These are phyloP conservation scores for Carposina sasakii DNA, from an alignment of 1,140 invertebrate genomes.

Conservation along the genomic window DNA sequence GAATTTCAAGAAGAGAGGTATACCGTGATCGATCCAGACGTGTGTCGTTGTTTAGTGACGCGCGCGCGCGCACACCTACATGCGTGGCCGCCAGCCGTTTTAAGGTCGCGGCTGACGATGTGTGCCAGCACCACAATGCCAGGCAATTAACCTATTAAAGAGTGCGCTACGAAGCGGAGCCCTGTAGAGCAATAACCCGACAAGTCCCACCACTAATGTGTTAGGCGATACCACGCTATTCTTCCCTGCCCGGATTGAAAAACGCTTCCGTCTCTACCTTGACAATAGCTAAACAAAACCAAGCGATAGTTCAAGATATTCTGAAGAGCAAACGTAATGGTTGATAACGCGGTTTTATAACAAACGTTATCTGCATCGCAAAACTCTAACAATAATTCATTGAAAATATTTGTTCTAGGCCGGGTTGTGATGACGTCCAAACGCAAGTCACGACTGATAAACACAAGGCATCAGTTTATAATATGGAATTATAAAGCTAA, in stretches of 20 bases:
- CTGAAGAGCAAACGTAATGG: too few species aligned
- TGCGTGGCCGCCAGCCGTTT: conserved; percentile 53
- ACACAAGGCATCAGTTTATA: conserved; percentile 46
- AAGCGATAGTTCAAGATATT: too few species aligned
- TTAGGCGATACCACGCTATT: conserved; percentile 39
- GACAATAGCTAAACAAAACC: background rate
- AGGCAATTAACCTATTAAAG: conserved; percentile 68
- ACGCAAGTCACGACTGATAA: conserved; percentile 51
- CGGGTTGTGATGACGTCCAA: conserved; percentile 27
- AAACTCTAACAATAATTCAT: too few species aligned
- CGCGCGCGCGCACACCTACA: conserved; percentile 30
- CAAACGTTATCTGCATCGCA: too few species aligned
- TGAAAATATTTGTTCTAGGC: too few species aligned
- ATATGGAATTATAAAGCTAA: conserved; percentile 58
- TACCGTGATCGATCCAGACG: too few species aligned
- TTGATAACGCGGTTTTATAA: too few species aligned
- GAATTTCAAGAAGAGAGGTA: too few species aligned
- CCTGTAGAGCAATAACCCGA: conserved; percentile 48
- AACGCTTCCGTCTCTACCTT: background rate
- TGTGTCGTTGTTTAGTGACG: conserved; percentile 38
- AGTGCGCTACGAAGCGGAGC: conserved; percentile 39
- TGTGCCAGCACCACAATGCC: conserved; percentile 64
- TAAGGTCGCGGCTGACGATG: conserved; percentile 60
- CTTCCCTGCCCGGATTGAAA: background rate
- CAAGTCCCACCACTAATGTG: conserved; percentile 32